phyloP scores from a whole-genome alignment of 2,888 invertebrate genomes.

The Apeira syringaria region DNA sequence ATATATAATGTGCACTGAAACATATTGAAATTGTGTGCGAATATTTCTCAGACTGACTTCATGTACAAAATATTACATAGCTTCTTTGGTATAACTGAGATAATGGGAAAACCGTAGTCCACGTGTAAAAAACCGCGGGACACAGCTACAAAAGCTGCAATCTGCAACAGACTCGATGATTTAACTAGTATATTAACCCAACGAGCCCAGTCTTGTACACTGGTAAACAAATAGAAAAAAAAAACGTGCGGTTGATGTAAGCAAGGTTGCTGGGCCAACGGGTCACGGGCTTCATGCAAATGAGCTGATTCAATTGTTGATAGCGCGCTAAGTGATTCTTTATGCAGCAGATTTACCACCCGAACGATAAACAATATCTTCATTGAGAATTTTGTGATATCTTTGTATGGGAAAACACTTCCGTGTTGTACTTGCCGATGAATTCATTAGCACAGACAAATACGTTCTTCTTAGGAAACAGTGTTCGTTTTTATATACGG shows the following conservation, averaged over 20 bases:
- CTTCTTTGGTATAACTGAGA: no score
- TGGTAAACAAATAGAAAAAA: slow-evolving; percentile 38
- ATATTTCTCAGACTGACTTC: no score
- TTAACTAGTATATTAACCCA: slow-evolving; percentile 25
- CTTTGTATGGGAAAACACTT: background rate
- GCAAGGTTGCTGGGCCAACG: slow-evolving; percentile 57
- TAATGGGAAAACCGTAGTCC: no score
- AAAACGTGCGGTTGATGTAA: slow-evolving; percentile 45
- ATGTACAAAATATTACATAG: no score
- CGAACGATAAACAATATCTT: background rate
- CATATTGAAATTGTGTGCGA: no score
- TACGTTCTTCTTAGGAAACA: no score
- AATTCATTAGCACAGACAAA: no score
- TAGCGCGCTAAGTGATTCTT: slow-evolving; percentile 31
- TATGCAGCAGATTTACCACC: slow-evolving; percentile 3
- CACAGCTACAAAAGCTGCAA: no score
- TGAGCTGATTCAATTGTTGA: slow-evolving; percentile 63
- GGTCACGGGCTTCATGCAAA: slow-evolving; percentile 76
- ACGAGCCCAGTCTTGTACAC: slow-evolving; percentile 8
- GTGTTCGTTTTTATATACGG: no score
- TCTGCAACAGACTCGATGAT: slow-evolving; percentile 26
- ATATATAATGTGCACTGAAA: no score
- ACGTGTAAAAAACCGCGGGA: no score
- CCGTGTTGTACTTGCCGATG: background rate
- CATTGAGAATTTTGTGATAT: background rate